phyloP scores from a whole-genome alignment of 1,140 invertebrate genomes.

The Tribolium castaneum region DNA sequence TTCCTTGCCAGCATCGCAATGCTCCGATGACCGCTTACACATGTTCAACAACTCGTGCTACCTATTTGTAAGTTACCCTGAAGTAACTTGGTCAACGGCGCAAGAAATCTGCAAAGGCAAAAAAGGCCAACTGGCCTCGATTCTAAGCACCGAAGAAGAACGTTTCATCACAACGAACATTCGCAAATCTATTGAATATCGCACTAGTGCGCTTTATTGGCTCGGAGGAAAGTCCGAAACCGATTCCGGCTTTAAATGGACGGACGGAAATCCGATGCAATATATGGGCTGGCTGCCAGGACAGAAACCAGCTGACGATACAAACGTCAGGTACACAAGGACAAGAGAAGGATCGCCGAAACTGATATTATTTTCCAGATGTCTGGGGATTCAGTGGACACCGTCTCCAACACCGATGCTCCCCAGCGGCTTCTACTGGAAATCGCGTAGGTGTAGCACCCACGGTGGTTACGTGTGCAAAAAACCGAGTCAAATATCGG shows the following conservation, averaged over 20 bases:
- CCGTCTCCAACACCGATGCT: conserved; percentile 69
- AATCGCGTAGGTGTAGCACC: conserved; percentile 67
- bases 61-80: conserved; percentile 77
- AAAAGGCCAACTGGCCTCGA: conserved; percentile 70
- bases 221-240: conserved; percentile 63
- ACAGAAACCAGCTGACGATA: conserved; percentile 56
- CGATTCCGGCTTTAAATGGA: conserved; percentile 67
- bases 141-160: conserved; percentile 73
- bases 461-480: conserved; percentile 72
- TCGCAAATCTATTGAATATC: conserved; percentile 74
- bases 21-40: conserved; percentile 73
- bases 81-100: conserved; percentile 78
- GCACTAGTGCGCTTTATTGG: conserved; percentile 77
- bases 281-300: conserved; percentile 71
- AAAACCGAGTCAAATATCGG: conserved; percentile 52
- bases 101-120: conserved; percentile 77
- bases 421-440: conserved; percentile 75
- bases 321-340: conserved; percentile 44
- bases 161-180: conserved; percentile 74
- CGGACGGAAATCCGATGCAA: conserved; percentile 68
- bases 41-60: conserved; percentile 77
- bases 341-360: background rate
- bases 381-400: conserved; percentile 73
- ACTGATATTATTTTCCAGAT: conserved; percentile 56
- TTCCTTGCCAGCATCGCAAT: conserved; percentile 66